Conservation (phyloP, 2,797 vertebrate genomes). For the Fringilla coelebs region DNA sequence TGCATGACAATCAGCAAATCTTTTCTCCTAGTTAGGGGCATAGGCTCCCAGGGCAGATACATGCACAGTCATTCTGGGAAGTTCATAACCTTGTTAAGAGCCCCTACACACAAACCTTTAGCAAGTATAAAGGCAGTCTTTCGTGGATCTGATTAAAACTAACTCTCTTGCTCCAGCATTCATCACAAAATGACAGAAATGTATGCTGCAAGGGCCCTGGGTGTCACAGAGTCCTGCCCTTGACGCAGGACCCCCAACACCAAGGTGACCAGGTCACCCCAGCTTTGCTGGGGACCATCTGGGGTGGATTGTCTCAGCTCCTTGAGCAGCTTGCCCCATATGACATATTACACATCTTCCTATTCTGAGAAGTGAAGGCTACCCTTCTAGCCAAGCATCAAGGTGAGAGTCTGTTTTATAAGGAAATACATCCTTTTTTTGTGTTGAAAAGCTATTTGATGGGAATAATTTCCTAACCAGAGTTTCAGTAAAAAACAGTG, state of each 20-base stretch:
- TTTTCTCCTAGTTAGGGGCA: not conserved
- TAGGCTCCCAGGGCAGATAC: not conserved
- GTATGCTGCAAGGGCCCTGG: not conserved
- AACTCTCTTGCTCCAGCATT: not conserved
- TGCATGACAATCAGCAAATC: not conserved
- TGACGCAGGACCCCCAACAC: not conserved
- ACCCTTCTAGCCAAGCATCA: not conserved
- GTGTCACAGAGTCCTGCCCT: not conserved
- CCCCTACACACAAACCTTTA: not conserved
- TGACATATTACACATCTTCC: not conserved
- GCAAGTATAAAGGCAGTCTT: not conserved
- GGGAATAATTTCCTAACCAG: not conserved
- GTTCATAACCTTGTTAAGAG: not conserved
- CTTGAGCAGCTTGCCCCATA: not conserved
- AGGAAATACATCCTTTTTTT: not conserved
- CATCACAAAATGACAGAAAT: not conserved
- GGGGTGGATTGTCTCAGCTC: rapidly evolving
- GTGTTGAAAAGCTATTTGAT: not conserved
- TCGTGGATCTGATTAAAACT: not conserved
- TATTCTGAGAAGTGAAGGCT: not conserved
- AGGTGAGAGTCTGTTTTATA: not conserved
- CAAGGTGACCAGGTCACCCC: rapidly evolving
- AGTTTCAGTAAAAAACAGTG: not conserved
- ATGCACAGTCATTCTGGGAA: not conserved
- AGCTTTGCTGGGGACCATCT: rapidly evolving